Base-by-base conservation (phyloP, 1,140 invertebrate species). In the Trachymyrmex septentrionalis region DNA sequence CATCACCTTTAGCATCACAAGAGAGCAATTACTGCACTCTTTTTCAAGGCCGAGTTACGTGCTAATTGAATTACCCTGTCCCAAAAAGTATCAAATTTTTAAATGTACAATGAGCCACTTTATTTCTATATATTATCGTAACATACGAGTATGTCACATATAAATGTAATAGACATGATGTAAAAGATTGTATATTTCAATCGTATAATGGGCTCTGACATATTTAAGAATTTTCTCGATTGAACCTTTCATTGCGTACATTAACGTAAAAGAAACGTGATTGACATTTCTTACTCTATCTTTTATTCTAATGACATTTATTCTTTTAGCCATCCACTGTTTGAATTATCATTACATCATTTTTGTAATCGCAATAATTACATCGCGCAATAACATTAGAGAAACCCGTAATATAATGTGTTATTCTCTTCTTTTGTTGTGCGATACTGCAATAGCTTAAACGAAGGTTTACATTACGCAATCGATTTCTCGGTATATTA, bases 401-500 rank as follows among this genome's bases (percentile, higher is more conserved):
- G 85, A 89, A 92, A 87, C 82, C 82, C 80, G 63, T 77, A 59
- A 16, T 24, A 21, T 6, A 10, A 10, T 53, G 27, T 7, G 48
- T 89, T 69, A 80, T 89, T 87, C 72, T 67, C 85, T 72, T 72
- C 78, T 50, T 89, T 69, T 89, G 59, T 89, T 89, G 76, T 59
- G 59, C 57, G 30, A 53, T 66, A 24, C 1, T 24, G n/a, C 72
- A 27, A 69, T 69, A 69, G 21, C 55, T 50, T 34, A 38, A 78
- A n/a, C 76, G 30, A 61, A 24, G 86, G 21, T 73, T 38, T 61
- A 66, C 44, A 7, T 93, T 93, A 86, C 85, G 80, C 78, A 93
- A 93, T 87, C 75, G 81, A 93, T 93, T 92, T 92, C 92, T 91
- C 90, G 80, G 2, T 81, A 73, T 92, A 93, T 92, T 90, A 87